A percentile compares a stretch with the other conserved stretches of the same genome.
Evolutionary conservation across 1,140 invertebrate species (phyloP).

Genomic region (Agrilus planipennis): DNA sequence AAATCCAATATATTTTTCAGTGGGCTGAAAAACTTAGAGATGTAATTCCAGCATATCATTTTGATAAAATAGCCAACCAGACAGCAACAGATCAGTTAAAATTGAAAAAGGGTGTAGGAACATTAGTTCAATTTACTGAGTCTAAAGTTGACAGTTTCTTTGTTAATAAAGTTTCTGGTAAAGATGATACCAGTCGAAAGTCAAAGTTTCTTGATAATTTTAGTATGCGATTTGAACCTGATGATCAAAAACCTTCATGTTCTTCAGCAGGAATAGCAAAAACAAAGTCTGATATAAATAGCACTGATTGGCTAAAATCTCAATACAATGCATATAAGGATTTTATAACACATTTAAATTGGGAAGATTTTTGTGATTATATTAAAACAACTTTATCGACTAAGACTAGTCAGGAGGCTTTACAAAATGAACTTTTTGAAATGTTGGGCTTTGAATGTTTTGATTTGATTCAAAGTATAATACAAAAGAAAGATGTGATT

Average conservation of each 20-base stretch:
- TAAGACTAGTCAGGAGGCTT: constrained; percentile 52
- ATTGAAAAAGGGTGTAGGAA: background rate
- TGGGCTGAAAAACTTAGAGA: constrained; percentile 8
- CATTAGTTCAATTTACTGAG: background rate
- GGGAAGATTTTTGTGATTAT: constrained; percentile 45
- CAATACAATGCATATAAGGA: constrained; percentile 40
- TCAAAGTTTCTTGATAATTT: no score
- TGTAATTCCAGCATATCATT: constrained; percentile 2
- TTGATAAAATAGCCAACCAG: constrained; percentile 1
- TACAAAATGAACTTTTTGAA: constrained; percentile 83
- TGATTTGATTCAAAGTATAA: no score
- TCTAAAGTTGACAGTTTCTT: background rate
- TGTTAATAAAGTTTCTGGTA: constrained; percentile 3
- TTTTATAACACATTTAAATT: constrained; percentile 36
- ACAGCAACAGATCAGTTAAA: constrained; percentile 3
- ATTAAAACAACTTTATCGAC: constrained; percentile 51
- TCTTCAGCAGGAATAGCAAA: constrained; percentile 10
- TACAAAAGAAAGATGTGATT: constrained; percentile 56
- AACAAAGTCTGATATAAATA: constrained; percentile 17
- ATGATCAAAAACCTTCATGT: background rate
- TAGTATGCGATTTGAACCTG: no score
- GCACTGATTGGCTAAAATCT: constrained; percentile 42
- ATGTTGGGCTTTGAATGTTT: constrained; percentile 78
- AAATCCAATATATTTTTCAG: no score
- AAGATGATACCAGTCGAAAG: constrained; percentile 1